phyloP scores from a whole-genome alignment of 2,113 vertebrate genomes.

The Cyprinus carpio region DNA sequence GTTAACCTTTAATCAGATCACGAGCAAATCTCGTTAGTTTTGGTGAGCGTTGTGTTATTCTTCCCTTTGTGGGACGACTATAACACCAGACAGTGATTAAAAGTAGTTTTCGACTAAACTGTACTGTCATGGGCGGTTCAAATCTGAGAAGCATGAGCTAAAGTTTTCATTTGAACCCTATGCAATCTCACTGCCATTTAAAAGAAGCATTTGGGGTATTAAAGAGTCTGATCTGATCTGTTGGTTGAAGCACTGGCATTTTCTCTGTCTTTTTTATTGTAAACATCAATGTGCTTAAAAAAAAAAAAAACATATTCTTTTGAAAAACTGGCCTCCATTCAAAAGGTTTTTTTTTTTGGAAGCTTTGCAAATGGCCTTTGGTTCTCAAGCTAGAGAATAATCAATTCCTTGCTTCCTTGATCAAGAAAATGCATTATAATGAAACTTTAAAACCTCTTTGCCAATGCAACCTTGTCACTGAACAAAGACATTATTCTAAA shows the following conservation, averaged over 20 bases:
- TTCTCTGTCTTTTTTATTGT: background rate
- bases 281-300: background rate
- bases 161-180: background rate
- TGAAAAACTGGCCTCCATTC: background rate
- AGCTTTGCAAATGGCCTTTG: background rate
- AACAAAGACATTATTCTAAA: conserved; percentile 62
- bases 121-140: background rate
- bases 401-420: conserved; percentile 53
- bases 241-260: background rate
- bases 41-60: background rate
- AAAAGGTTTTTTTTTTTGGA: background rate
- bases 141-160: background rate
- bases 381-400: conserved; percentile 36
- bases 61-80: background rate
- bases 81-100: background rate
- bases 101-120: background rate
- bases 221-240: background rate
- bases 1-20: conserved; percentile 35
- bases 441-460: conserved; percentile 59
- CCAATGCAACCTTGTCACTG: conserved; percentile 45
- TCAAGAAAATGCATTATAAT: conserved; percentile 53
- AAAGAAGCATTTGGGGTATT: background rate
- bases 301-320: background rate
- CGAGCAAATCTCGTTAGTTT: background rate
- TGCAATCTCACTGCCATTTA: background rate